A percentile compares a stretch with the other conserved stretches of the same genome.
Conservation (phyloP, 2,888 invertebrate species). For the Netelia melanura region DNA sequence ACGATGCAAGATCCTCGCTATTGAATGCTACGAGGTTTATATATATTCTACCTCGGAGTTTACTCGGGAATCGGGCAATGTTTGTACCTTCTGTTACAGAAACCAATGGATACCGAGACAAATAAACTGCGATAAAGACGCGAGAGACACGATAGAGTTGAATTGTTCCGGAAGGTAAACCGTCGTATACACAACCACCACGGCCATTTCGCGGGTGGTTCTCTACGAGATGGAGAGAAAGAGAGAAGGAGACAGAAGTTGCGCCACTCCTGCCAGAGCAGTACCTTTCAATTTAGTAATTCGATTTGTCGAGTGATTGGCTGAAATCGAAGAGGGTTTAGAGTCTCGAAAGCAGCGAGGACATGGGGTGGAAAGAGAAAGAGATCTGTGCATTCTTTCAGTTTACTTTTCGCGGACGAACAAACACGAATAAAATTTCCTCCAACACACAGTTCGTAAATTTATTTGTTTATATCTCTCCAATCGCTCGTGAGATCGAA, state of each 20-base stretch:
- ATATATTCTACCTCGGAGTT: constrained; percentile 21
- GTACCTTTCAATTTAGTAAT: constrained; percentile 78
- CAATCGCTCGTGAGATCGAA: not conserved
- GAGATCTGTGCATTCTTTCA: no score
- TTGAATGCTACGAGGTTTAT: not conserved
- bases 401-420: not conserved
- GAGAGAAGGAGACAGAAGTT: constrained; percentile 3
- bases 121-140: constrained; percentile 63
- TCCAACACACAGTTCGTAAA: not conserved
- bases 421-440: not conserved
- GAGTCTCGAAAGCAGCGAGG: constrained; percentile 29
- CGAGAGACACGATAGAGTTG: constrained; percentile 48
- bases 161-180: constrained; percentile 68
- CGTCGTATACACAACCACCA: constrained; percentile 6
- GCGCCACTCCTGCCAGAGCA: constrained; percentile 12
- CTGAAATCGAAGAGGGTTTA: constrained; percentile 57
- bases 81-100: constrained; percentile 54
- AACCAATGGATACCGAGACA: constrained; percentile 44
- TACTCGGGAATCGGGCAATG: constrained; percentile 18
- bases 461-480: not conserved
- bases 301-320: constrained; percentile 76
- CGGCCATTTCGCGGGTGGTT: constrained; percentile 16
- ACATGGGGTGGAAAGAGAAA: constrained; percentile 3
- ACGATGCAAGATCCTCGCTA: not conserved
- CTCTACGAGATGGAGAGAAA: constrained; percentile 6